Evolutionary conservation across 2,797 vertebrate genomes (phyloP).

Genomic region (Poeciliopsis infans): DNA sequence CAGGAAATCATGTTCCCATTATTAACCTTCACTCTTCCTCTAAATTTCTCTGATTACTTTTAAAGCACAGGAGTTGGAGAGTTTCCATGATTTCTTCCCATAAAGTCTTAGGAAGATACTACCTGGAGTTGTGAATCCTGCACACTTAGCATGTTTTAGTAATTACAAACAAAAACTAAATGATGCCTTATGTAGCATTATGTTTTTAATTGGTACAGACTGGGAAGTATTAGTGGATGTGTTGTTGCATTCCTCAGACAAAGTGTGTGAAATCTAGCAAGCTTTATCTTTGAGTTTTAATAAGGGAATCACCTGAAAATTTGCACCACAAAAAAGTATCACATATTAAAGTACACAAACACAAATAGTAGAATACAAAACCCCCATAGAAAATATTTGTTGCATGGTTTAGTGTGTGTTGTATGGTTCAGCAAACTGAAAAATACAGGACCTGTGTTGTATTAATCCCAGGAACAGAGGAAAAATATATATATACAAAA

Average conservation of each 20-base stretch:
- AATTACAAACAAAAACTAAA: conserved; percentile 44
- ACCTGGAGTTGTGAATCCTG: not conserved
- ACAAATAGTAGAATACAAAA: conserved; percentile 2
- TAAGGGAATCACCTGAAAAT: conserved; percentile 16
- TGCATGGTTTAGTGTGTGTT: conserved; percentile 15
- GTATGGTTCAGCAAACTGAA: conserved; percentile 32
- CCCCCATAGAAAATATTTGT: conserved; percentile 11
- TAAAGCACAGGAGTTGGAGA: not conserved
- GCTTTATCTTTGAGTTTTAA: conserved; percentile 21
- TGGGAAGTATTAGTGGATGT: conserved; percentile 46
- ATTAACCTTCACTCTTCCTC: not conserved
- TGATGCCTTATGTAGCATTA: conserved; percentile 17
- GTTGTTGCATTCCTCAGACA: conserved; percentile 57
- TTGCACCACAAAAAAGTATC: conserved; percentile 18
- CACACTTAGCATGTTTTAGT: conserved; percentile 16
- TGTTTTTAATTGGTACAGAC: conserved; percentile 25
- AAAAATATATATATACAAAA: conserved; percentile 18
- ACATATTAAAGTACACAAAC: conserved; percentile 2
- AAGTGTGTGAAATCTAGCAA: conserved; percentile 50
- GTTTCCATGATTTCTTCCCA: not conserved
- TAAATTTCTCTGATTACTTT: not conserved
- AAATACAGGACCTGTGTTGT: conserved; percentile 4
- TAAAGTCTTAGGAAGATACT: not conserved
- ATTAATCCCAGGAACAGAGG: not conserved
- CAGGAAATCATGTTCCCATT: not conserved